These are phyloP conservation scores for Ylistrum balloti DNA, from an alignment of 1,140 invertebrate species.

Conservation along the genomic window DNA sequence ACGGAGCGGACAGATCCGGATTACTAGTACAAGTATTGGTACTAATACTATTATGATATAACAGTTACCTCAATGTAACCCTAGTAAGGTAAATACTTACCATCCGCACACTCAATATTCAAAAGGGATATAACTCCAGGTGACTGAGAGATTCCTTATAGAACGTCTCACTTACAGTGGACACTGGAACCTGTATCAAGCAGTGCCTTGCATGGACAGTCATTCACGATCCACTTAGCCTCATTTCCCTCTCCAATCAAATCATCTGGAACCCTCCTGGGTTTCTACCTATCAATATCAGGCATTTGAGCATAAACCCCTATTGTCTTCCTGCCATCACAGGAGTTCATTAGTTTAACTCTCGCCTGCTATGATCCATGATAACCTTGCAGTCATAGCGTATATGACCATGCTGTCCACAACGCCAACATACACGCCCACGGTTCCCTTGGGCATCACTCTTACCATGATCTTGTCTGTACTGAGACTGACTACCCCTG, in stretches of 20 bases:
- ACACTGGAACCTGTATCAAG: conserved; percentile 45
- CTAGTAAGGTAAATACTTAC: too few relatives aligned
- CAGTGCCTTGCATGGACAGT: not conserved
- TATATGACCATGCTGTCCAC: conserved; percentile 33
- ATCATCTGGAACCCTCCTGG: too few relatives aligned
- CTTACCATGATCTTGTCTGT: not conserved
- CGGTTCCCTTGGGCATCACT: not conserved
- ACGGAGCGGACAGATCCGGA: too few relatives aligned
- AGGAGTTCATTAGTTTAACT: conserved; percentile 21
- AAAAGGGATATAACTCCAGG: conserved; percentile 41
- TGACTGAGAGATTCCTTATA: not conserved
- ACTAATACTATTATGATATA: too few relatives aligned
- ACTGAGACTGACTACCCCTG: not conserved
- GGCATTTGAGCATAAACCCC: not conserved
- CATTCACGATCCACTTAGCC: not conserved
- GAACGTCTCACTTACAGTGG: conserved; percentile 20
- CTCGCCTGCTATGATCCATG: not conserved
- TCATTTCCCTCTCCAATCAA: conserved; percentile 11
- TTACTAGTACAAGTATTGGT: too few relatives aligned
- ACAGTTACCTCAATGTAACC: conserved; percentile 13
- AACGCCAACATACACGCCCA: conserved; percentile 4
- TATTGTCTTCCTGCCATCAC: not conserved
- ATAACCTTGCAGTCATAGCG: not conserved
- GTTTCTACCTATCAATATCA: not conserved
- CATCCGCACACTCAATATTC: conserved; percentile 44